Evolutionary conservation across 1,140 invertebrate genomes (phyloP).

Genomic region (Cephus cinctus): DNA sequence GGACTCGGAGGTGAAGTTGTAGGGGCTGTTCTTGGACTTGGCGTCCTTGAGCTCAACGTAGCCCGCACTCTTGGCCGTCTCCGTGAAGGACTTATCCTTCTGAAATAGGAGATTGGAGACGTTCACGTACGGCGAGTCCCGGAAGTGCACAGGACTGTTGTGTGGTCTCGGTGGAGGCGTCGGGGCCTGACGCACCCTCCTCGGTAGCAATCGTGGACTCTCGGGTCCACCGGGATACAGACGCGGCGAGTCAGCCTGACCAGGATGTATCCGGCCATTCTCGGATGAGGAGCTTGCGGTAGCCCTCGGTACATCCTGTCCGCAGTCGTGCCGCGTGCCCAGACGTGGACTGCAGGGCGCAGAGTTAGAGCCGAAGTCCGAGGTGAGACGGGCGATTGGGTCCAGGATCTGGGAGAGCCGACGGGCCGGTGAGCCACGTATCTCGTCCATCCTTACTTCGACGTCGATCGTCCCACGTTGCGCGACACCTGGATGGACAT

Average conservation of each 20-base stretch:
- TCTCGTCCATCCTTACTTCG: conserved; percentile 46
- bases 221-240: conserved; percentile 53
- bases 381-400: conserved; percentile 67
- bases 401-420: conserved; percentile 79
- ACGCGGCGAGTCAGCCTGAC: conserved; percentile 13
- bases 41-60: conserved; percentile 40
- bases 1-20: conserved; percentile 47
- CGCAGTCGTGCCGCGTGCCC: conserved; percentile 37
- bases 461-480: too few species aligned
- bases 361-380: conserved; percentile 55
- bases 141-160: conserved; percentile 28
- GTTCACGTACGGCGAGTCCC: conserved; percentile 53
- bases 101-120: conserved; percentile 52
- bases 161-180: conserved; percentile 52
- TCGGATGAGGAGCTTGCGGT: conserved; percentile 23
- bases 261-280: conserved; percentile 6
- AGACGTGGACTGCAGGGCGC: conserved; percentile 53
- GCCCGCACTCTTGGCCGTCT: conserved; percentile 39
- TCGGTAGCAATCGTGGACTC: conserved; percentile 67
- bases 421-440: conserved; percentile 54
- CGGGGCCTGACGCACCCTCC: conserved; percentile 61
- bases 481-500: too few species aligned
- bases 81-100: conserved; percentile 43
- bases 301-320: conserved; percentile 22
- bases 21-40: conserved; percentile 39